Conservation (phyloP, 2,113 vertebrate genomes). For the Podarcis muralis region DNA sequence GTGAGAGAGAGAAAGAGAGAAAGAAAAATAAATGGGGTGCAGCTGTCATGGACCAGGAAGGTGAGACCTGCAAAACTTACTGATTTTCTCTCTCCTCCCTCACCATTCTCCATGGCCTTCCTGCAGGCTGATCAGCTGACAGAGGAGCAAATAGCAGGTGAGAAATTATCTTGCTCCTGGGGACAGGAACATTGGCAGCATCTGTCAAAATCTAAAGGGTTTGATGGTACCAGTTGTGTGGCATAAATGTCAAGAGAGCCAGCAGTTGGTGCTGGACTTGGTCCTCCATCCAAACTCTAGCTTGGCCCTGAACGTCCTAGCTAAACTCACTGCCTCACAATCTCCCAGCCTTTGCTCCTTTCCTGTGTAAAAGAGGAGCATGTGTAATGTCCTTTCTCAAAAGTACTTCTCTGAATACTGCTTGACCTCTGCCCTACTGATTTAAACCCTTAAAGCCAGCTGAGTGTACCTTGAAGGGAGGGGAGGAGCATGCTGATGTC, state of each 20-base stretch:
- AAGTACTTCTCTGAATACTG: neutral
- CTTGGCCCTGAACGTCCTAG: constrained; percentile 71
- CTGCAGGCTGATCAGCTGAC: constrained; percentile 37
- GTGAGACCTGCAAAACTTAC: neutral
- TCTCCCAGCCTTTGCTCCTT: neutral
- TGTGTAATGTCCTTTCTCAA: neutral
- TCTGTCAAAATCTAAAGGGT: neutral
- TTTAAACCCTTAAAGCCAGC: neutral
- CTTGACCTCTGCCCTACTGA: neutral
- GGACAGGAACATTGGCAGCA: neutral
- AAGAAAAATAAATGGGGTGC: neutral
- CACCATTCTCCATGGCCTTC: no score
- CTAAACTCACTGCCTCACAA: constrained; percentile 74
- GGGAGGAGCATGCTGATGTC: neutral
- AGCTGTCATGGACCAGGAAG: neutral
- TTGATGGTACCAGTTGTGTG: no score
- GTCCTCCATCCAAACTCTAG: neutral
- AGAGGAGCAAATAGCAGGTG: constrained; percentile 37
- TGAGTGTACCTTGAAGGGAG: neutral
- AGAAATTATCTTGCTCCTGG: neutral
- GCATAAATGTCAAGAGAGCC: neutral
- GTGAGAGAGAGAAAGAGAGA: no score
- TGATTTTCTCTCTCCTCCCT: neutral
- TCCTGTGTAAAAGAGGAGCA: neutral
- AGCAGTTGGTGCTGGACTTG: constrained; percentile 49